These are phyloP conservation scores for Cepaea nemoralis DNA, from an alignment of 1,140 invertebrate species.

Conservation along the genomic window DNA sequence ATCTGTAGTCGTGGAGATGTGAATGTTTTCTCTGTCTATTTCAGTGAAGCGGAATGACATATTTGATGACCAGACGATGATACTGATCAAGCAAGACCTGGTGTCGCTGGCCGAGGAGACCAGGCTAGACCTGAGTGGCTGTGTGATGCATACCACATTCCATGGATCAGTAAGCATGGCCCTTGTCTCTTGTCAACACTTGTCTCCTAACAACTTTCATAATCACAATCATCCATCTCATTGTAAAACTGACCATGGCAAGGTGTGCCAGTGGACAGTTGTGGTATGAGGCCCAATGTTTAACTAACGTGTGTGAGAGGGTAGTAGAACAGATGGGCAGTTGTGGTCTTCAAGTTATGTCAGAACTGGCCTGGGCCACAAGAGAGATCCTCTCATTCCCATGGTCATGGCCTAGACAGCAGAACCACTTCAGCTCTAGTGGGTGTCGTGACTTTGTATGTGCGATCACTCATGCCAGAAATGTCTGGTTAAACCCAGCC, in stretches of 20 bases:
- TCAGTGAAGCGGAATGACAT: slow-evolving; percentile 30
- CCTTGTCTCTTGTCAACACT: neutral
- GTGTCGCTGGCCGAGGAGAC: slow-evolving; percentile 3
- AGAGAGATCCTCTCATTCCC: too few relatives aligned
- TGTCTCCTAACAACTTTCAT: neutral
- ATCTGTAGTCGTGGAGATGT: too few relatives aligned
- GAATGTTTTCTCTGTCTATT: neutral
- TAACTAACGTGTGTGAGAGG: too few relatives aligned
- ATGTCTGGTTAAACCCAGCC: too few relatives aligned
- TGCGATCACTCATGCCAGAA: too few relatives aligned
- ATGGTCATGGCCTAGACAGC: too few relatives aligned
- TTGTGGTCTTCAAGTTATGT: too few relatives aligned
- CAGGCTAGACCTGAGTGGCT: neutral
- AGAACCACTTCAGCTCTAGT: too few relatives aligned
- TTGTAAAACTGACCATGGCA: neutral
- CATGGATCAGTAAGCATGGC: slow-evolving; percentile 10
- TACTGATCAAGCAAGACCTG: slow-evolving; percentile 24
- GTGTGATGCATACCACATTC: slow-evolving; percentile 21
- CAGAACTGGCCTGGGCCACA: too few relatives aligned
- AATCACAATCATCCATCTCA: neutral
- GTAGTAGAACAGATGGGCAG: too few relatives aligned
- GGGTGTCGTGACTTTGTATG: too few relatives aligned
- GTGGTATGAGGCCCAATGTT: too few relatives aligned
- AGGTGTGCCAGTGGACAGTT: neutral
- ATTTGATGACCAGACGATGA: slow-evolving; percentile 34